Base-by-base conservation (phyloP, 2,797 vertebrate species). In the Yasuhikotakia modesta region DNA sequence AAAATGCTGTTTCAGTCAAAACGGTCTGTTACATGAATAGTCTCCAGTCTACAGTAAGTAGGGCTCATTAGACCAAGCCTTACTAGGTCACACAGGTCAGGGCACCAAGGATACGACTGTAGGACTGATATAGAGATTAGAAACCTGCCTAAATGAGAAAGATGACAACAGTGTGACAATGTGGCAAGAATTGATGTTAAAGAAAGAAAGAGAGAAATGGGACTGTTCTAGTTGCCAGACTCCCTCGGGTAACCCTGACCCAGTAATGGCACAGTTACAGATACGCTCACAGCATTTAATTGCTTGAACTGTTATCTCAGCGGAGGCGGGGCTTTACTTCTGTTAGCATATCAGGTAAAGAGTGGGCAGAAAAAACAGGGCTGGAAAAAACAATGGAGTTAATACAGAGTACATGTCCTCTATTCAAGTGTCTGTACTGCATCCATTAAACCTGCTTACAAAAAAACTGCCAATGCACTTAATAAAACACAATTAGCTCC, bases 201-300 rank as follows among this genome's bases (percentile, higher is more conserved):
- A 73, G 60, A 75, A 70, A 43, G 73, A 88, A 46, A 85, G 81
- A 80, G 83, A 86, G 66, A 82, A 92, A 90, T 83, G 84, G 87
- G 87, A 87, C 86, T 89, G 89, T 81, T 90, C 91, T 81, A 91
- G 74, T 89, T 93, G 76, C 52, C 21, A 39, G 70, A 66, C 70
- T 87, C 87, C 83, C 87, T 68, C 45, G 84, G 80, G 87, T 73
- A 78, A 68, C 55, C 45, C 67, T 85, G 86, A 87, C 87, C 87
- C 83, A 86, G 61, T 85, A 86, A 84, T 21, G 50, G 68, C 76
- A 66, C 30, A 60, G 67, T 53, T 73, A 72, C 76, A 76, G 35
- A 74, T 45, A 55, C 63, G 63, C 83, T 81, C 52, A 27, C 81
- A 52, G 73, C 39, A 5, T 70, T 85, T 85, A 60, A 69, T 60